Evolutionary conservation across 2,797 vertebrate genomes (phyloP), one percentile per base, ranked within the genome.

Genomic region (Dicrostonyx torquatus): DNA sequence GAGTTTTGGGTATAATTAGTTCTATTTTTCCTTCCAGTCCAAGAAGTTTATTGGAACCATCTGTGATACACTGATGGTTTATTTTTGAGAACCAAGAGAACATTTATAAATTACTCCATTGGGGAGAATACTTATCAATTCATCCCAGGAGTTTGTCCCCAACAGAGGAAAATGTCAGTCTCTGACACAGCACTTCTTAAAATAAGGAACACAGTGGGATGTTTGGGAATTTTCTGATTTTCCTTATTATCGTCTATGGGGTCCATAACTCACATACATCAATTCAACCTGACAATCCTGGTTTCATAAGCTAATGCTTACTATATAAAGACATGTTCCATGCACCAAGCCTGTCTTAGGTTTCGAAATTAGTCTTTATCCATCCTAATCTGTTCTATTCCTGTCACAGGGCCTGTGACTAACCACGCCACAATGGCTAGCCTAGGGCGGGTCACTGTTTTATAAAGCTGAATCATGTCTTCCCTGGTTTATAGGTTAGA

Each of bases 11-110:
- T 91, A 94, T 86, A 96, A 94, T 94, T 95, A 94, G 50, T 87
- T 95, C 86, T 87, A 73, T 89, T 95, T 90, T 95, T 91, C 84
- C 53, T 93, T 97, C 89, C 75, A 93, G 83, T 93, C 94, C 26
- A 31, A 87, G 17, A 93, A 77, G 88, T 87, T 95, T 96, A 96
- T 94, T 72, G 62, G 90, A 95, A 94, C 80, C 94, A 94, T 96
- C 76, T 96, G 91, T 79, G 72, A 94, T 89, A 20, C 26, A 91
- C 55, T 90, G 83, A 92, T 11, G 55, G 87, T 64, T 86, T 95
- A 95, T 95, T 95, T 78, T 94, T 91, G 45, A 95, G 80, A 85
- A 96, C n/a, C 48, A 89, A 66, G 72, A 93, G 48, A 92, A 92
- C 37, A 92, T 92, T 84, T 91, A 24, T n/a, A 58, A 93, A 93